Base-by-base conservation (phyloP, 1,140 invertebrate species). In the Atta colombica region DNA sequence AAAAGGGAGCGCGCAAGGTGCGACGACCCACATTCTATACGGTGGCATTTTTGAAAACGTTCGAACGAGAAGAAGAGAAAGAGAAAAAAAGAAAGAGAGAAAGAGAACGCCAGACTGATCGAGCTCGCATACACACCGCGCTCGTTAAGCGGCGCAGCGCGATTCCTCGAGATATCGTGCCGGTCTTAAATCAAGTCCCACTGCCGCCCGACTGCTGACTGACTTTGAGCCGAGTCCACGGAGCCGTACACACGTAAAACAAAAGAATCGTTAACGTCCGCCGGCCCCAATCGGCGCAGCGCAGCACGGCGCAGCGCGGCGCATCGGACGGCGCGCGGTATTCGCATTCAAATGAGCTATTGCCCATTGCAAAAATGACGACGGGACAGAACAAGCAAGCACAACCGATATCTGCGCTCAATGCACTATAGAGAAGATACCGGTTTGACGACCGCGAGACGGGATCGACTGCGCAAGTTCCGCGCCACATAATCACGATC, bases 231-330 rank as follows among this genome's bases (percentile, higher is more conserved):
- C 86, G 87, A 90, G 86, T 90, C 92, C 92, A 87, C 89, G 92
- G 92, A 80, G 91, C 87, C 91, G 92, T 91, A 89, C 90, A 93
- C 93, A 93, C 93, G 92, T 94, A 93, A 94, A 94, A 94, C 93
- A 94, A 94, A 94, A 94, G 93, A 94, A 94, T 94, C 93, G 93
- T 94, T 94, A 94, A 94, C 93, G 92, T 94, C 92, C 90, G 77
- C 89, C 88, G 85, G 53, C 25, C 6, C 18, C 16, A 7, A 21
- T 55, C 60, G 86, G 89, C 77, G 49, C 45, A 82, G 69, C 87
- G 93, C 78, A 77, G 61, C 87, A 92, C 91, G 60, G 25, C 25
- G 25, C 25, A 25, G 60, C 71, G 71, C 25, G 71, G 21, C 25
- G 93, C 91, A 91, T 81, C 87, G 87, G 90, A 93, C 85, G 84